phyloP scores from a whole-genome alignment of 1,140 invertebrate genomes.

The Augochlora pura region DNA sequence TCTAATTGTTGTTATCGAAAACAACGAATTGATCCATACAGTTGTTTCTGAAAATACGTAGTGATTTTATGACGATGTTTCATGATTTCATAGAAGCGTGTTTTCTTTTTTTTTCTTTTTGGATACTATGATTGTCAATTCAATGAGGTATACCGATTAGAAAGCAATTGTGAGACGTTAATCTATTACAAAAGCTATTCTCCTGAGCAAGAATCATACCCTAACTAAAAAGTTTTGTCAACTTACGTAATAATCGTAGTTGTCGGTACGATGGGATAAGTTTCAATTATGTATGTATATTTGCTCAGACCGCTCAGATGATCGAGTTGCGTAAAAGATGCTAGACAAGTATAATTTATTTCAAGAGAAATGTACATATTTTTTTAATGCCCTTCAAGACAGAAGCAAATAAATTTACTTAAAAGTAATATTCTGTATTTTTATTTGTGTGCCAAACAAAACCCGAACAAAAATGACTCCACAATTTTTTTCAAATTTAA shows the following conservation, averaged over 20 bases:
- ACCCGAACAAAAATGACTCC: neutral
- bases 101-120: neutral
- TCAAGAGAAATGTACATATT: constrained; percentile 44
- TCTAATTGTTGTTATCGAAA: neutral
- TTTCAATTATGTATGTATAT: constrained; percentile 12
- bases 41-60: neutral
- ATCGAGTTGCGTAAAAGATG: neutral
- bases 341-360: constrained; percentile 40
- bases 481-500: too few relatives aligned
- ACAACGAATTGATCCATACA: neutral
- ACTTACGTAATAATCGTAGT: constrained; percentile 19
- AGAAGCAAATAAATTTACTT: constrained; percentile 36
- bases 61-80: constrained; percentile 18
- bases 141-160: neutral
- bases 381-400: constrained; percentile 39
- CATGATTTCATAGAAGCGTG: constrained; percentile 5
- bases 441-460: neutral
- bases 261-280: neutral
- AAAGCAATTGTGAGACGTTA: neutral
- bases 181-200: neutral
- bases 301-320: neutral
- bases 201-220: constrained; percentile 9
- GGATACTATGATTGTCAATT: neutral
- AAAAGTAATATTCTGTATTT: neutral
- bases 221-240: constrained; percentile 11